These are phyloP conservation scores for Alentia gelatinosa DNA, from an alignment of 2,888 invertebrate genomes.

Conservation along the genomic window DNA sequence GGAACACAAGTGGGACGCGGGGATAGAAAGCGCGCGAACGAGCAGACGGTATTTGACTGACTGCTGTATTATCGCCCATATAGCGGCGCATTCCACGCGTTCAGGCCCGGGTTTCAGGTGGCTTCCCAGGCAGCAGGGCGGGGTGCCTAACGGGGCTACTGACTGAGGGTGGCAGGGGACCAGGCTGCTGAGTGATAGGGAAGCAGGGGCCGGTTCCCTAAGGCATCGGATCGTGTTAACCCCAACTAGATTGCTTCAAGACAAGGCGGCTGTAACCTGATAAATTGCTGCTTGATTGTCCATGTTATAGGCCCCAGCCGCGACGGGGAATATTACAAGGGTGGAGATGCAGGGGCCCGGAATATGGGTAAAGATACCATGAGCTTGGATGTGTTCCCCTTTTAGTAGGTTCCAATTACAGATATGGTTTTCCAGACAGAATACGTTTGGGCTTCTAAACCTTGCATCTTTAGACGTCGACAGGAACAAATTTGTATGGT, in stretches of 20 bases:
- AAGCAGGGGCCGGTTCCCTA: not conserved
- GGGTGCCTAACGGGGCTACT: not conserved
- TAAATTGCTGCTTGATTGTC: constrained; percentile 37
- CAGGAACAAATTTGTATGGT: too few relatives aligned
- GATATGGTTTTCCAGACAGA: too few relatives aligned
- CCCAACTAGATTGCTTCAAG: constrained; percentile 4
- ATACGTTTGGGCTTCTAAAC: too few relatives aligned
- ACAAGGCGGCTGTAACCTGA: constrained; percentile 37
- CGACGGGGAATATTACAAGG: not conserved
- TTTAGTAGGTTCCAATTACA: too few relatives aligned
- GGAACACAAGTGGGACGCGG: not conserved
- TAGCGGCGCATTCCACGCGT: not conserved
- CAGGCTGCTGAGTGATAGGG: not conserved
- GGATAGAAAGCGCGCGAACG: not conserved
- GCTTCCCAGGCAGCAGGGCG: not conserved
- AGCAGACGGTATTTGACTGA: not conserved
- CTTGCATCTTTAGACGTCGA: too few relatives aligned
- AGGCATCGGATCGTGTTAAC: not conserved
- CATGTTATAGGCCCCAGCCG: constrained; percentile 11
- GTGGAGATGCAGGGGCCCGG: not conserved
- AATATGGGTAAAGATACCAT: not conserved
- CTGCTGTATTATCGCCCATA: not conserved
- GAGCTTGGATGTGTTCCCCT: not conserved
- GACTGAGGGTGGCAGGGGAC: not conserved
- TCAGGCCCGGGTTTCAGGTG: not conserved